Percentiles rank a stretch among this genome's conserved stretches.
Evolutionary conservation across 2,888 invertebrate species (phyloP).

Genomic region (Ormyrus rosae): DNA sequence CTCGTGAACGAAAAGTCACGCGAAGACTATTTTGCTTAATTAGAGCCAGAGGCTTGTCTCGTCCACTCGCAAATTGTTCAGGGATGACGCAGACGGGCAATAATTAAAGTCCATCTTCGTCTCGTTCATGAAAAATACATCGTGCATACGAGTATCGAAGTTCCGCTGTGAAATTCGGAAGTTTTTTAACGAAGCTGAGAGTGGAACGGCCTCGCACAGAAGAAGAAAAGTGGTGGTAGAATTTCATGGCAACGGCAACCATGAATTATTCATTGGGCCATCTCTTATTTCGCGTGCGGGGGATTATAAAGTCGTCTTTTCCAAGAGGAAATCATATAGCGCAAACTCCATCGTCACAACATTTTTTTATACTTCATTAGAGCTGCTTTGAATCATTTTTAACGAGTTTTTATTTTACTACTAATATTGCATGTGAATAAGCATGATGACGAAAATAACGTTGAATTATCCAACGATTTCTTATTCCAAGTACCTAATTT

Average conservation of each 20-base stretch:
- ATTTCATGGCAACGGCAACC: slow-evolving; percentile 11
- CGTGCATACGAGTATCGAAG: not conserved
- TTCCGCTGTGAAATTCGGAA: slow-evolving; percentile 20
- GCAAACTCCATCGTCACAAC: not conserved
- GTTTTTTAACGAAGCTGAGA: slow-evolving; percentile 20
- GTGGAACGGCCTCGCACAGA: not conserved
- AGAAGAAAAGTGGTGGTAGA: slow-evolving; percentile 31
- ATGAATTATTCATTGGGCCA: slow-evolving; percentile 43
- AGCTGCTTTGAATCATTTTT: no score
- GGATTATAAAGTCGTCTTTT: slow-evolving; percentile 9
- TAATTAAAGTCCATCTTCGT: slow-evolving; percentile 5
- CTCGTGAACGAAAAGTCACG: not conserved
- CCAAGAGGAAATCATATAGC: not conserved
- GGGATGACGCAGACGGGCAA: not conserved
- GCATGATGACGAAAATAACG: no score
- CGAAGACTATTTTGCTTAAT: not conserved
- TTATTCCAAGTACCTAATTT: no score
- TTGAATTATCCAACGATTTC: no score
- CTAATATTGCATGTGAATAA: no score
- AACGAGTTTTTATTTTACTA: no score
- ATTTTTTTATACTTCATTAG: no score
- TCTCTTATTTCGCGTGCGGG: slow-evolving; percentile 35
- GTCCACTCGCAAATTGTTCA: not conserved
- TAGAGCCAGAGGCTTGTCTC: not conserved
- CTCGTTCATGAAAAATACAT: slow-evolving; percentile 18